These are phyloP conservation scores for Lutjanus erythropterus DNA, from an alignment of 2,113 vertebrate genomes.

Conservation along the genomic window DNA sequence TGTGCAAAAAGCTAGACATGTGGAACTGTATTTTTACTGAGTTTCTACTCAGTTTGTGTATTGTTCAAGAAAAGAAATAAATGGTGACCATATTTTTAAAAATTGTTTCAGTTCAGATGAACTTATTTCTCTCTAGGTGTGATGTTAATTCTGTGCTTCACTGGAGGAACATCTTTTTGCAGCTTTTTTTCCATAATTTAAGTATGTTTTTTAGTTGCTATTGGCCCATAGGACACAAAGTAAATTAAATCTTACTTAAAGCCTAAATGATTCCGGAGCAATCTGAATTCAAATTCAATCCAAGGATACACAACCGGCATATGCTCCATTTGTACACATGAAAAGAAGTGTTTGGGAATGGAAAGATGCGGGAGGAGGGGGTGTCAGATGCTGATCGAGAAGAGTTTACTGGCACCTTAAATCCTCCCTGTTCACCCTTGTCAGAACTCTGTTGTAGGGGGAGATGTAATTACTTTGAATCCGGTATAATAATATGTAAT, in stretches of 20 bases:
- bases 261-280: neutral
- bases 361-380: neutral
- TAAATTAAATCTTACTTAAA: neutral
- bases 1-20: too few relatives aligned
- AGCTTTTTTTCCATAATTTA: too few relatives aligned
- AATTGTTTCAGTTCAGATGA: too few relatives aligned
- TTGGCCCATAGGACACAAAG: too few relatives aligned
- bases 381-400: neutral
- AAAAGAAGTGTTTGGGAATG: neutral
- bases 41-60: too few relatives aligned
- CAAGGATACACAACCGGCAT: neutral
- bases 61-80: too few relatives aligned
- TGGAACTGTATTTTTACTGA: too few relatives aligned
- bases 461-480: neutral
- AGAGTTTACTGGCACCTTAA: neutral
- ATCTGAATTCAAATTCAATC: neutral
- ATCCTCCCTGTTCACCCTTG: neutral
- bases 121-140: too few relatives aligned
- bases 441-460: neutral
- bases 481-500: neutral
- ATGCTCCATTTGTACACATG: neutral
- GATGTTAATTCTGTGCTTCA: too few relatives aligned
- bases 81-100: too few relatives aligned
- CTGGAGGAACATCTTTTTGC: too few relatives aligned
- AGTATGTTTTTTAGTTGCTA: too few relatives aligned